phyloP scores from a whole-genome alignment of 2,888 invertebrate genomes.

The Tetragnatha montana region DNA sequence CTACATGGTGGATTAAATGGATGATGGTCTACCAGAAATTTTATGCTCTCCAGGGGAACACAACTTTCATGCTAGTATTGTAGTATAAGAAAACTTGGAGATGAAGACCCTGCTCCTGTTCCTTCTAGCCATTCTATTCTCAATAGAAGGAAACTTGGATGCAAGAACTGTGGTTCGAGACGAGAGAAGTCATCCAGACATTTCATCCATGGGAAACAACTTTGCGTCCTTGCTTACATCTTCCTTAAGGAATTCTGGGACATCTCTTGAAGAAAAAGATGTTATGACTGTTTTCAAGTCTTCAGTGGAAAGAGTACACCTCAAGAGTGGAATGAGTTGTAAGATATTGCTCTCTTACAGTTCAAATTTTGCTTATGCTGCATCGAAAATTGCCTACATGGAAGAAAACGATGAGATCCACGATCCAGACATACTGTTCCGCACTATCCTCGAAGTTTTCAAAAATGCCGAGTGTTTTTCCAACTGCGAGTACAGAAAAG shows the following conservation, averaged over 20 bases:
- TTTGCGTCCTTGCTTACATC: not conserved
- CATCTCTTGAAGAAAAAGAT: not conserved
- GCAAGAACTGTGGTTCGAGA: slow-evolving; percentile 20
- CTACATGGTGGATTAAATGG: no score
- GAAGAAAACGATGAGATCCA: not conserved
- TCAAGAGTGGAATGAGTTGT: not conserved
- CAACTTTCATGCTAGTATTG: no score
- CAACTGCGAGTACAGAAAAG: not conserved
- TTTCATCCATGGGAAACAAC: not conserved
- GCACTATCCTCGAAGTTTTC: slow-evolving; percentile 2
- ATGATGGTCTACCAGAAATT: no score
- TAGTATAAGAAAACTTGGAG: not conserved
- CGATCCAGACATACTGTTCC: not conserved
- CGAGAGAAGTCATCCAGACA: slow-evolving; percentile 17
- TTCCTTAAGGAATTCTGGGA: not conserved
- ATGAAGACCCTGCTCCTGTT: slow-evolving; percentile 7
- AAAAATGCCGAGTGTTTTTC: not conserved
- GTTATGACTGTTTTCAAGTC: not conserved
- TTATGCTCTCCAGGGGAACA: no score
- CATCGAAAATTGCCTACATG: not conserved
- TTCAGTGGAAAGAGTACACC: not conserved
- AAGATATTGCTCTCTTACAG: not conserved
- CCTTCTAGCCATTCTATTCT: slow-evolving; percentile 1
- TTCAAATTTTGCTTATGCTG: slow-evolving; percentile 19
- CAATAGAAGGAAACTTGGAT: not conserved